These are phyloP conservation scores for Eilema depressum DNA, from an alignment of 2,888 invertebrate species.

Conservation along the genomic window DNA sequence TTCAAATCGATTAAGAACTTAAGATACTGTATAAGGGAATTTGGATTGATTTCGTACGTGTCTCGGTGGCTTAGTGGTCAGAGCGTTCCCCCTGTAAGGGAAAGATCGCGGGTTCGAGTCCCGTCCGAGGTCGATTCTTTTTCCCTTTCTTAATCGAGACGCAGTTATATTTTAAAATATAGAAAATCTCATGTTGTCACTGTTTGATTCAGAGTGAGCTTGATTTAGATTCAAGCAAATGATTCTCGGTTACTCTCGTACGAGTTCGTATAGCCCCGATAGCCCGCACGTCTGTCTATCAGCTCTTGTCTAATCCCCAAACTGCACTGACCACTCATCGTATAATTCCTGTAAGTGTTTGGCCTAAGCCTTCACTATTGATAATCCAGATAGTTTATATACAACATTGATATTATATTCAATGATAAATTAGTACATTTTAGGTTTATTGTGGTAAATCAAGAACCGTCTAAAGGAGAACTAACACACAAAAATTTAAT, in stretches of 20 bases:
- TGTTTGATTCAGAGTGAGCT: not conserved
- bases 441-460: no score
- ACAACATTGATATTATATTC: not conserved
- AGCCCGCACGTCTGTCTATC: conserved; percentile 48
- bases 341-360: conserved; percentile 34
- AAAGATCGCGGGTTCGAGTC: no score
- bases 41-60: no score
- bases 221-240: conserved; percentile 19
- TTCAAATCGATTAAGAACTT: no score
- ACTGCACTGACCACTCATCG: conserved; percentile 19
- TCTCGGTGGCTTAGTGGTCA: no score
- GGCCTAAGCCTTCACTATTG: conserved; percentile 25
- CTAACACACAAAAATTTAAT: no score
- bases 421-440: no score
- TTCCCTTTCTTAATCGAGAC: no score
- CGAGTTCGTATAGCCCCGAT: conserved; percentile 15
- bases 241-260: conserved; percentile 10
- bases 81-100: no score
- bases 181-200: not conserved
- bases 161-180: not conserved
- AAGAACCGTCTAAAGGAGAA: no score
- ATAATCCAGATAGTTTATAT: not conserved
- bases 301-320: conserved; percentile 39
- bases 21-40: no score
- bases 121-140: no score